phyloP scores from a whole-genome alignment of 2,888 invertebrate species.

The Actias luna region DNA sequence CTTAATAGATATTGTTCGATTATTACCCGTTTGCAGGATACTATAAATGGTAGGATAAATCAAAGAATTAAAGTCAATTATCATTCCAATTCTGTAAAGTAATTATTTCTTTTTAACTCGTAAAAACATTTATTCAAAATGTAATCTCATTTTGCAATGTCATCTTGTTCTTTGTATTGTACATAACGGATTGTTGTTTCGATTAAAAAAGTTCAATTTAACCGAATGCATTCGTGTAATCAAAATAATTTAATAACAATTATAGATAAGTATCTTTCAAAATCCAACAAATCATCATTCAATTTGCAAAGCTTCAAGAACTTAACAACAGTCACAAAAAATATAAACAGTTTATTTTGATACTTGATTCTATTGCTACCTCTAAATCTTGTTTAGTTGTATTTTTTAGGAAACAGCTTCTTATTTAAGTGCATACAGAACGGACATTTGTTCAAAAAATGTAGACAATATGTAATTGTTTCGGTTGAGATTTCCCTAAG shows the following conservation, averaged over 20 bases:
- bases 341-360: neutral
- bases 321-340: neutral
- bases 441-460: conserved; percentile 40
- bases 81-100: no score
- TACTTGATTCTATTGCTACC: neutral
- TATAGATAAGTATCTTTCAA: neutral
- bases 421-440: conserved; percentile 35
- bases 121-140: neutral
- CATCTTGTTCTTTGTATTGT: neutral
- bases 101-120: no score
- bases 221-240: neutral
- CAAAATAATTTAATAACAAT: neutral
- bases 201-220: neutral
- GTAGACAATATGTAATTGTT: conserved; percentile 44
- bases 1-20: neutral
- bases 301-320: neutral
- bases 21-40: neutral
- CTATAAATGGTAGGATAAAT: no score
- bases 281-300: neutral
- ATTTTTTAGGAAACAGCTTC: neutral
- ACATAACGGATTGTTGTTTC: neutral
- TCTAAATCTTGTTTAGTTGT: neutral
- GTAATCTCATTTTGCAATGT: neutral
- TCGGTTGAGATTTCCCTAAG: conserved; percentile 26
- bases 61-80: no score